Base-by-base conservation (phyloP, 2,888 invertebrate species). In the Silvanus unidentatus region DNA sequence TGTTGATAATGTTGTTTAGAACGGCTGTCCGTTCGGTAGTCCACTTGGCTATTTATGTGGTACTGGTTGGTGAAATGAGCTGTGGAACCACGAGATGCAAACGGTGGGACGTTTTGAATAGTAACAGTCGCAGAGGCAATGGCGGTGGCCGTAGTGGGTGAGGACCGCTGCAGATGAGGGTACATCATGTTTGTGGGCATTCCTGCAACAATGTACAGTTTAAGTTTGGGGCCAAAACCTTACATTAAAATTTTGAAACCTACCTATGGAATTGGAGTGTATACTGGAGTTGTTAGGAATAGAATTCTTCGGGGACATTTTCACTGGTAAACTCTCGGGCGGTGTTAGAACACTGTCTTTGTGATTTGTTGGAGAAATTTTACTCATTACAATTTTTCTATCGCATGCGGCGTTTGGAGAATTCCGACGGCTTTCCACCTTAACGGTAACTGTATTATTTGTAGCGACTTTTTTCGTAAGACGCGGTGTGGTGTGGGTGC, bases 101-200 rank as follows among this genome's bases (percentile, higher is more conserved):
- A 80, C 1, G 79, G 76, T 2, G 79, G 78, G 53, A 80, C 77
- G 44, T 78, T 75, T 65, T 79, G 80, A 55, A 71, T 67, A 39
- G 72, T 72, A 43, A 70, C 72, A 37, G 77, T 77, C 58, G 77
- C 75, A 43, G 78, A 75, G 16, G 77, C 75, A 46, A 79, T 77
- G 13, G 79, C 74, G 1, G 80, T 78, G 3, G 79, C 82, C 28
- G 81, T 82, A 0, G 84, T 84, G 1, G 85, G 85, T 1, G 85
- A 85, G 8, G 84, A 82, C 49, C 84, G 73, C 9, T 77, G 76
- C 55, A 76, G 58, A 43, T 75, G 76, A 51, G 82, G 80, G 63
- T 84, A 84, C 50, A 81, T 76, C 49, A 66, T 63, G 29, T 52
- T 59, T 6, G 60, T 41, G 27, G 60, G 43, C 42, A 64, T 57